Evolutionary conservation across 2,888 invertebrate genomes (phyloP), one percentile per base, ranked within the genome.

Genomic region (Aphidoletes aphidimyza): DNA sequence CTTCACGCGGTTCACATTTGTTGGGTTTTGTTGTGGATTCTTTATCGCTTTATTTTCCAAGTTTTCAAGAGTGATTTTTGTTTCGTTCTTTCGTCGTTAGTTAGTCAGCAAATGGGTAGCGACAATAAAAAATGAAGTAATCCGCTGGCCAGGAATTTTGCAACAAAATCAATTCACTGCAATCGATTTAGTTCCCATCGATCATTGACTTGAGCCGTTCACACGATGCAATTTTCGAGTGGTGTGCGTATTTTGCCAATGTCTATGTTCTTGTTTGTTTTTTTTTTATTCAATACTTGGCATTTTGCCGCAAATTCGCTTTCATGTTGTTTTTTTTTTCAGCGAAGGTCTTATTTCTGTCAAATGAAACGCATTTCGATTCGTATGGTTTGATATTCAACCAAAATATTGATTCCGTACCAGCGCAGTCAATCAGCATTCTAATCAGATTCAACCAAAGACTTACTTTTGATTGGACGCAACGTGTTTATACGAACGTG

Each of bases 181-280:
- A 81, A 81, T 81, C 81, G 81, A 81, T 81, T 81, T 37, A 37
- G 81, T 81, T 81, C 81, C 81, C 81, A 81, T 81, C 81, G 81
- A 81, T 81, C 81, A 81, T 81, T 37, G 81, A 37, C 36, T n/a
- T 6, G 22, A 37, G 37, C 17, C 22, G 81, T 81, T 81, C 81
- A 81, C 81, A 81, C 81, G 81, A 81, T 81, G 9, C 36, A 36
- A 81, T 81, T 81, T 81, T 81, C 37, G 81, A 22, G 22, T 81
- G 37, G n/a, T n/a, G n/a, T n/a, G n/a, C n/a, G n/a, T n/a, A n/a
- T 37, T 69, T 69, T 69, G 34, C 14, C 69, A 11, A 42, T 69
- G 26, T 69, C 69, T 69, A 30, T 26, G 22, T 47, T 39, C 11
- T 39, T 47, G 6, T 47, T 47, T 47, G 9, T 19, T 14, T 54